Base-by-base conservation (phyloP, 2,888 invertebrate species). In the Homarus gammarus region DNA sequence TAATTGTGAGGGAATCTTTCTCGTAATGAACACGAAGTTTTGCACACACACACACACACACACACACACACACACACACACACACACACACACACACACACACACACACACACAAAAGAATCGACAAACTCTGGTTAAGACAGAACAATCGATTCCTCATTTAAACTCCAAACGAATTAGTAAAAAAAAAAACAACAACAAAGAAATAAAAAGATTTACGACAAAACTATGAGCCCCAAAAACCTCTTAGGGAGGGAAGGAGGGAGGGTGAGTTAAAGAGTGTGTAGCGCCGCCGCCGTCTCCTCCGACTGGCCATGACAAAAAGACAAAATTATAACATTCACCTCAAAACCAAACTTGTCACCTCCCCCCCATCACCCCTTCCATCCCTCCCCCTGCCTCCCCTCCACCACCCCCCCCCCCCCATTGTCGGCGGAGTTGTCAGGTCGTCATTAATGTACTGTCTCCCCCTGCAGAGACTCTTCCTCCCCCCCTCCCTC, bases 261-360 rank as follows among this genome's bases (percentile, higher is more conserved):
- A n/a, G n/a, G n/a, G 44, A 8, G 44, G 44, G 44, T 40, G 75
- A 8, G 44, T 44, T 33, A 27, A 27, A 36, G 44, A n/a, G 44
- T 73, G 6, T 73, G n/a, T 73, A 38, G 36, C 33, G 70, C 31
- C 36, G n/a, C 70, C 70, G 36, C 70, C 70, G 70, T 27, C 70
- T n/a, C n/a, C n/a, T 36, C 36, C 33, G 18, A 38, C n/a, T 12
- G 27, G 73, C 5, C 38, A n/a, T 40, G 73, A 36, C 12, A n/a
- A 36, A 70, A 40, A 38, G 36, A 72, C 38, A 38, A 73, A 73
- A 73, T 40, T 73, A 73, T 38, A 40, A 36, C 73, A 40, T 73
- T 73, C 73, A 38, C 38, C 73, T 73, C 75, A 75, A 44, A 36
- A 40, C 75, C 2, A 75, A 36, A 75, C 44, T 8, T n/a, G n/a